Conservation (phyloP, 1,140 invertebrate species). For the Euwallacea fornicatus region DNA sequence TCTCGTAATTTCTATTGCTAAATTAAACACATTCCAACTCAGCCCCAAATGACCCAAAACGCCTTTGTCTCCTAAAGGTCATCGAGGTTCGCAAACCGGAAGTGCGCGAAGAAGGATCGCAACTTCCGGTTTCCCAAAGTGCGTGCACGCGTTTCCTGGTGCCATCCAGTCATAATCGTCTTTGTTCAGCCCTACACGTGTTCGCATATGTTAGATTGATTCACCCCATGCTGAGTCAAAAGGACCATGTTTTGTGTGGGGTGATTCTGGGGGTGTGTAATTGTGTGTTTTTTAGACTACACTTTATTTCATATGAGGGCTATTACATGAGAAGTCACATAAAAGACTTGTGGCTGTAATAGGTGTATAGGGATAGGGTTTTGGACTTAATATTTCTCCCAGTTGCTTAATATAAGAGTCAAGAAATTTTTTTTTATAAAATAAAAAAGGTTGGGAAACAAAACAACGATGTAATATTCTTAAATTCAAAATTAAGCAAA, state of each 20-base stretch:
- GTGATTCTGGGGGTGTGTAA: constrained; percentile 25
- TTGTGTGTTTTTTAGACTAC: constrained; percentile 25
- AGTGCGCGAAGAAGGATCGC: constrained; percentile 16
- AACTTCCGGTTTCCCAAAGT: constrained; percentile 21
- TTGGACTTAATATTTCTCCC: not conserved
- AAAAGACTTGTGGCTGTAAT: not conserved
- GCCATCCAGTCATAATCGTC: constrained; percentile 18
- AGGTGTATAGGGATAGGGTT: not conserved
- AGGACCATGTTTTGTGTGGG: constrained; percentile 19
- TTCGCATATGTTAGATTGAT: constrained; percentile 32
- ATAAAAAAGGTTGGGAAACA: not conserved
- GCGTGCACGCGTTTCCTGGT: constrained; percentile 22
- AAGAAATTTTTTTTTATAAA: too few relatives aligned
- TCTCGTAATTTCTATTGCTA: too few relatives aligned
- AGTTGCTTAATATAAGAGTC: too few relatives aligned
- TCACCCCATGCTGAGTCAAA: constrained; percentile 29
- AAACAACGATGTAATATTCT: constrained; percentile 33
- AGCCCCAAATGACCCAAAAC: constrained; percentile 11
- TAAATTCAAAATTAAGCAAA: constrained; percentile 7
- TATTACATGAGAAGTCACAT: constrained; percentile 5
- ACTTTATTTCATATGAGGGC: constrained; percentile 16
- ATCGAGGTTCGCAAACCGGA: constrained; percentile 24
- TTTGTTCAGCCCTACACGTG: constrained; percentile 21
- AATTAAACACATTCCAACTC: not conserved
- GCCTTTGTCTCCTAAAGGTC: constrained; percentile 26